A percentile compares a stretch with the other conserved stretches of the same genome.
Evolutionary conservation across 2,113 vertebrate species (phyloP).

Genomic region (Genyomyrus donnyi): DNA sequence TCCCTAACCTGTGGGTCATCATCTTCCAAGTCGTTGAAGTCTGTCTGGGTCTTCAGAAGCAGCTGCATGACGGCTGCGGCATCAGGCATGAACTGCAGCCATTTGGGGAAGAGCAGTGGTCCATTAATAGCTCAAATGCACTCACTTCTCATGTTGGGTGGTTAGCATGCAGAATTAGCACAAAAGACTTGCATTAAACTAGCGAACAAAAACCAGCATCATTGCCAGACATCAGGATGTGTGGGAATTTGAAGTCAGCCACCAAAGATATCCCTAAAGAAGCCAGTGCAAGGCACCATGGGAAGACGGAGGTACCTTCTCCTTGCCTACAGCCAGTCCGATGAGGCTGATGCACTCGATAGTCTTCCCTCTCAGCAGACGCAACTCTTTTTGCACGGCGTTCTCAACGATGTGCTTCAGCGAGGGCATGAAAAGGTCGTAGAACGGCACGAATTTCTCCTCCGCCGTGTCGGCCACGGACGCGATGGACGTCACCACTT

Average conservation of each 20-base stretch:
- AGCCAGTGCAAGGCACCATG: background rate
- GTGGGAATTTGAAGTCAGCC: background rate
- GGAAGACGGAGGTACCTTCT: constrained; percentile 67
- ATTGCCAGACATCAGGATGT: background rate
- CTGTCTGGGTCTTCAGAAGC: constrained; percentile 91
- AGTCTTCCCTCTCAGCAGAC: constrained; percentile 89
- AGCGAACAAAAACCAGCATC: too few relatives aligned
- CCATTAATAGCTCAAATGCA: background rate
- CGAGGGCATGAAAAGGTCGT: constrained; percentile 95
- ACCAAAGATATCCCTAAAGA: background rate
- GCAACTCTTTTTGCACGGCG: constrained; percentile 89
- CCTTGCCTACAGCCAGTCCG: constrained; percentile 93
- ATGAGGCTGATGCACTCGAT: constrained; percentile 99
- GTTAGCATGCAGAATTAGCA: background rate
- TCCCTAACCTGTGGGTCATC: constrained; percentile 86
- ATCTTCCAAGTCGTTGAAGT: constrained; percentile 92
- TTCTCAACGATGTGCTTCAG: constrained; percentile 96
- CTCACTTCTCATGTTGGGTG: background rate
- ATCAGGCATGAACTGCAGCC: constrained; percentile 90
- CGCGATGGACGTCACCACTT: constrained; percentile 97
- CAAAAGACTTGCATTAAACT: background rate
- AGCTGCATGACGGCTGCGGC: constrained; percentile 97
- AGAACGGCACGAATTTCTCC: constrained; percentile 97
- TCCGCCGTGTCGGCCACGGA: constrained; percentile 97
- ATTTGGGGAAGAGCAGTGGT: background rate